Conservation (phyloP, 2,113 vertebrate genomes). For the Crypturellus undulatus region DNA sequence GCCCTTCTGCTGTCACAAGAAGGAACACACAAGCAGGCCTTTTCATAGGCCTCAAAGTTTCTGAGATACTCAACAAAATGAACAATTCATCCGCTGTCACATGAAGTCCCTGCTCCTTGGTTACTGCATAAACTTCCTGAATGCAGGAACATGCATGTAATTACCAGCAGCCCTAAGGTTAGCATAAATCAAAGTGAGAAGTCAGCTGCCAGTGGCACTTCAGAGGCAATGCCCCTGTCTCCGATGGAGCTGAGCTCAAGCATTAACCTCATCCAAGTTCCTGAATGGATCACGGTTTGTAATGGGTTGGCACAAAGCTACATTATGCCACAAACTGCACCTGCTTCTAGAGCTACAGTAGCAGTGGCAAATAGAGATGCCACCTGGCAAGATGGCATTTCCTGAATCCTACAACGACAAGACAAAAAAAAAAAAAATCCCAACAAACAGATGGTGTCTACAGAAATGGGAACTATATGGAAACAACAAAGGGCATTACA, state of each 20-base stretch:
- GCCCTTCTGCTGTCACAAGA: not conserved
- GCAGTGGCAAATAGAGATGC: constrained; percentile 56
- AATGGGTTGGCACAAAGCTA: constrained; percentile 69
- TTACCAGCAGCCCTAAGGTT: constrained; percentile 64
- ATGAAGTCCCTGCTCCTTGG: constrained; percentile 48
- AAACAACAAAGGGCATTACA: constrained; percentile 53
- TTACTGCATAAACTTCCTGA: constrained; percentile 43
- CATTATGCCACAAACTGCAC: constrained; percentile 66
- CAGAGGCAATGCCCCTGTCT: not conserved
- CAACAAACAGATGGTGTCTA: constrained; percentile 68
- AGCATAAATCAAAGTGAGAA: constrained; percentile 68
- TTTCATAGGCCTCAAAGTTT: constrained; percentile 13
- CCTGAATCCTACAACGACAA: constrained; percentile 33
- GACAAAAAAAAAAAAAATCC: not conserved
- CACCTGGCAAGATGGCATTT: constrained; percentile 74
- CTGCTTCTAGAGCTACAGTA: constrained; percentile 58
- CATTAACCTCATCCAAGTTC: constrained; percentile 55
- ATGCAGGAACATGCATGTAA: constrained; percentile 49
- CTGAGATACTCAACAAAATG: constrained; percentile 38
- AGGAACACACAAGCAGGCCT: constrained; percentile 26
- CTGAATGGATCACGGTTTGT: constrained; percentile 49
- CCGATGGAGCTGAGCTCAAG: constrained; percentile 34
- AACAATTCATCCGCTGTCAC: not conserved
- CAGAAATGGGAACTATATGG: constrained; percentile 42
- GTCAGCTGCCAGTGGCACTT: constrained; percentile 70